These are phyloP conservation scores for Galendromus occidentalis DNA, from an alignment of 1,140 invertebrate species.

Conservation along the genomic window DNA sequence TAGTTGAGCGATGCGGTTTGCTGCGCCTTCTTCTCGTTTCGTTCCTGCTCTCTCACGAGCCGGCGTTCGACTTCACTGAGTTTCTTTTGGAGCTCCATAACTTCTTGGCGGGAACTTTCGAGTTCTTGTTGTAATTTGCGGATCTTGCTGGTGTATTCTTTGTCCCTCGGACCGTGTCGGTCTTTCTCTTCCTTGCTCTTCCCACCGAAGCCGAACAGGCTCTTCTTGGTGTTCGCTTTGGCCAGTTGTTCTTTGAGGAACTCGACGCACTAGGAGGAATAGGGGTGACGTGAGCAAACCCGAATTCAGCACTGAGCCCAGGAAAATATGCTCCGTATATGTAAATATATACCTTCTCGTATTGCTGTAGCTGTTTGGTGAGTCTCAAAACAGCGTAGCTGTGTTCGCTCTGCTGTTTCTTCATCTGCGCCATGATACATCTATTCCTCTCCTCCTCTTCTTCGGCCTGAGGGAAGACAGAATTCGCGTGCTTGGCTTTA, in stretches of 20 bases:
- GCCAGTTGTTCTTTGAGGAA: constrained; percentile 3
- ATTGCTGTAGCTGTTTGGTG: background rate
- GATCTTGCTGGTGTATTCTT: constrained; percentile 1
- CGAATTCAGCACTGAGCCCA: too few species aligned
- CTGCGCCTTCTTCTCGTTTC: too few species aligned
- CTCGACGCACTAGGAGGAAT: background rate
- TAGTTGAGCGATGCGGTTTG: too few species aligned
- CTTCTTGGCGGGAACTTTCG: background rate
- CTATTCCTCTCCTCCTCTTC: background rate
- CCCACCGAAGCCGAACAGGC: background rate
- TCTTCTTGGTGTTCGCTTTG: background rate
- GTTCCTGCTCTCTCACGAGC: too few species aligned
- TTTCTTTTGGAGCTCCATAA: background rate
- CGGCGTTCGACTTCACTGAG: background rate
- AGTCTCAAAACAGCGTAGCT: background rate
- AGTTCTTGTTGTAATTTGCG: constrained; percentile 1
- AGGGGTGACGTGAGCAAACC: background rate
- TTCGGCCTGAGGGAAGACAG: background rate
- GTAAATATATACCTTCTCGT: background rate
- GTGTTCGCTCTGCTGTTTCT: background rate
- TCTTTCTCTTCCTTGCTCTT: background rate
- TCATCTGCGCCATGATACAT: background rate
- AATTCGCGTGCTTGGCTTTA: too few species aligned
- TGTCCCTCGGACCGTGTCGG: background rate
- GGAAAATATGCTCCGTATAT: too few species aligned